Base-by-base conservation (phyloP, 2,797 vertebrate species). In the Phoeniculus purpureus region DNA sequence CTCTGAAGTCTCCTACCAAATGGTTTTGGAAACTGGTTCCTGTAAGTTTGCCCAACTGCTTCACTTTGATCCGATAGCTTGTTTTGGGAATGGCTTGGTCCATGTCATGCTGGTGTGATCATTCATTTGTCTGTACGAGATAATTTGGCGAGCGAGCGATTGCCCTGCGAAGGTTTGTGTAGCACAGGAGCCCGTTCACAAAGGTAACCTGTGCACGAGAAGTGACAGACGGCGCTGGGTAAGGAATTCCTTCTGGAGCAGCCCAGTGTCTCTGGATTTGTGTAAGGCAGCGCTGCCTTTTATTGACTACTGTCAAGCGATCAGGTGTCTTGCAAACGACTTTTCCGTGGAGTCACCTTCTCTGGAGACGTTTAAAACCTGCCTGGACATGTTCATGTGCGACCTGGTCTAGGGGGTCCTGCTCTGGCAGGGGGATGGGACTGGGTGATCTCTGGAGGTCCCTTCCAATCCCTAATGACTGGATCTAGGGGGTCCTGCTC, bases 21-120 rank as follows among this genome's bases (percentile, higher is more conserved):
- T 99, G 99, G 99, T 99, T 99, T 98, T 99, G 99, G 99, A 99
- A 99, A 98, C 98, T 99, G 98, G 99, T 99, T 97, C 99, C 99
- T 98, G 99, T 99, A 99, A 99, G 99, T 99, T 97, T 96, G 96
- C 96, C 86, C 94, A 96, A 96, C 96, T 89, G 75, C 87, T 96
- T 96, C 85, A 85, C 52, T 96, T 95, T 86, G 75, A 93, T 94
- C 68, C 65, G 94, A 27, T 50, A 71, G 56, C 80, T 94, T 95
- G 62, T 81, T 78, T 94, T 79, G 76, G 62, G 91, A 94, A 81
- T 83, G 92, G 81, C 89, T 87, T 78, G 93, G 67, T 85, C 65
- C 77, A 86, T 95, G 95, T 96, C 92, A 82, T 95, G 85, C 82
- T 93, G 86, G 31, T 92, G 14, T 81, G 31, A 54, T 90, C 29